A percentile compares a stretch with the other conserved stretches of the same genome.
These are phyloP conservation scores for Pteropus alecto DNA, from an alignment of 2,113 vertebrate species.

Conservation along the genomic window DNA sequence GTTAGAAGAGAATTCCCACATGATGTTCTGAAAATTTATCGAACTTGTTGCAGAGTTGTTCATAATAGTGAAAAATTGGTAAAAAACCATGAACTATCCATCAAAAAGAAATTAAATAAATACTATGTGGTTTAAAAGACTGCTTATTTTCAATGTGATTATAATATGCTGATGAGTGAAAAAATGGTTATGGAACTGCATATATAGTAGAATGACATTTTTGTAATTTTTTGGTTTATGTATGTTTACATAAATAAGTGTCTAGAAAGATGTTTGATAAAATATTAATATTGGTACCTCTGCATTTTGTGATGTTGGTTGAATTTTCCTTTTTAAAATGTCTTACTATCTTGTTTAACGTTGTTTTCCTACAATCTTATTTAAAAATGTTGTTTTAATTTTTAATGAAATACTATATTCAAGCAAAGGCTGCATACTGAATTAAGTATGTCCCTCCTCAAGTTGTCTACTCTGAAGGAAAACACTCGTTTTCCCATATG, in stretches of 20 bases:
- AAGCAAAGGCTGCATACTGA: not conserved
- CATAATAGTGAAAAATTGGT: not conserved
- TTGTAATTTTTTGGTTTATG: not conserved
- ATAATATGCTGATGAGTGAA: not conserved
- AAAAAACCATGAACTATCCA: not conserved
- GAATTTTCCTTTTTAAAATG: not conserved
- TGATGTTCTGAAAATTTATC: not conserved
- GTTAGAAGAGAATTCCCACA: not conserved
- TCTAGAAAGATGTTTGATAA: not conserved
- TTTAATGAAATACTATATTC: not conserved
- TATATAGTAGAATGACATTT: not conserved
- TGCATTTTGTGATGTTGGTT: not conserved
- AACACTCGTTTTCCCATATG: not conserved
- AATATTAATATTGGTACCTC: not conserved
- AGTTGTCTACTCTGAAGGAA: not conserved
- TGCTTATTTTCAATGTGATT: not conserved
- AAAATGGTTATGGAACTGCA: not conserved
- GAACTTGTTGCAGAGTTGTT: not conserved
- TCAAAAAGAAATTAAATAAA: not conserved
- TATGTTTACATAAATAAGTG: not conserved
- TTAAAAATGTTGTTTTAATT: constrained; percentile 4
- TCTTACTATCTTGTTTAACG: not conserved
- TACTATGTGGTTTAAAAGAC: not conserved
- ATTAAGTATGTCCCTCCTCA: not conserved
- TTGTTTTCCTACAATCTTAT: not conserved